Evolutionary conservation across 2,888 invertebrate genomes (phyloP).

Genomic region (Drosophila parthenogenetica): DNA sequence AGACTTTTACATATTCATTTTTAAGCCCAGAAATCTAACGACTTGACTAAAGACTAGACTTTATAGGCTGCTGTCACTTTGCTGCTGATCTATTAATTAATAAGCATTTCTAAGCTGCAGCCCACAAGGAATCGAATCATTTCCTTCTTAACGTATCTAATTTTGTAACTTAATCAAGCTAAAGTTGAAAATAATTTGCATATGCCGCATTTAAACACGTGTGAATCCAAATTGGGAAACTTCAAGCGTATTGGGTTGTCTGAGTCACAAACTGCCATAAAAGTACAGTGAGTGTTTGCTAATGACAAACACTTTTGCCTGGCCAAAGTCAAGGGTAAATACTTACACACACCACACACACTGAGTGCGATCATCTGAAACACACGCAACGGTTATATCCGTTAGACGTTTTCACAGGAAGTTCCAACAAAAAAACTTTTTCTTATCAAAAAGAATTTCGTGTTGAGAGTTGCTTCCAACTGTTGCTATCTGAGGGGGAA

Average conservation of each 20-base stretch:
- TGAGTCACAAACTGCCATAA: conserved; percentile 43
- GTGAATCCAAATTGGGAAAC: conserved; percentile 41
- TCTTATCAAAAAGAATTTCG: conserved; percentile 35
- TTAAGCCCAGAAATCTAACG: too few relatives aligned
- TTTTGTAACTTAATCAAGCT: conserved; percentile 43
- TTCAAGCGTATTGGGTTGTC: conserved; percentile 7
- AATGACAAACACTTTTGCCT: conserved; percentile 38
- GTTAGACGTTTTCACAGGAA: conserved; percentile 50
- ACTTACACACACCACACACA: conserved; percentile 60
- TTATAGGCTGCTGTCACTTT: conserved; percentile 18
- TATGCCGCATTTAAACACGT: conserved; percentile 42
- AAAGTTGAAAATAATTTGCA: conserved; percentile 45
- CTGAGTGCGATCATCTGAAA: conserved; percentile 24
- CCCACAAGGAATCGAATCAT: conserved; percentile 31
- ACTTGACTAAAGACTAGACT: too few relatives aligned
- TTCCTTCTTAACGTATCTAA: conserved; percentile 41
- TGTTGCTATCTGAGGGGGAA: conserved; percentile 8
- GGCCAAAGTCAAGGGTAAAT: conserved; percentile 51
- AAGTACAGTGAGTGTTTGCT: neutral
- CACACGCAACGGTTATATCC: conserved; percentile 53
- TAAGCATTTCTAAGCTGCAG: conserved; percentile 42
- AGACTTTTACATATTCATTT: neutral
- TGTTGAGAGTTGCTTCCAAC: conserved; percentile 1
- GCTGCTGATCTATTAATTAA: conserved; percentile 47
- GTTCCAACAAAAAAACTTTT: conserved; percentile 38